Evolutionary conservation across 2,797 vertebrate genomes (phyloP).

Genomic region (Poecilia picta): DNA sequence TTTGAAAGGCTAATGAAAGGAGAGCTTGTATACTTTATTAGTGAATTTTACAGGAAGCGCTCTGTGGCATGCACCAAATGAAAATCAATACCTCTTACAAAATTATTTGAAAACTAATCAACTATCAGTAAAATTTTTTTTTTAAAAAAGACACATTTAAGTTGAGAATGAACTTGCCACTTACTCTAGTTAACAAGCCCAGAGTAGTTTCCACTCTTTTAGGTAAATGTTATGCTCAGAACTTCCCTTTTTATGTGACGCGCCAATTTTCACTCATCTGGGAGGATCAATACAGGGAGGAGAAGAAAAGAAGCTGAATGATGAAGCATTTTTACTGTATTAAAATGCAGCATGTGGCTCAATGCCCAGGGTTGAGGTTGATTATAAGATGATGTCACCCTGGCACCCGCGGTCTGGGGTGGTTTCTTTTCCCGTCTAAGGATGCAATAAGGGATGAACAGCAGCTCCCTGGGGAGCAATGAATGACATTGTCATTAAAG

Average conservation of each 20-base stretch:
- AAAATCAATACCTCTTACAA: slow-evolving; percentile 69
- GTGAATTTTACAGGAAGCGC: neutral
- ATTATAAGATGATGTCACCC: slow-evolving; percentile 76
- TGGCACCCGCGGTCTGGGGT: slow-evolving; percentile 64
- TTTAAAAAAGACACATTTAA: slow-evolving; percentile 43
- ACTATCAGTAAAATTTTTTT: slow-evolving; percentile 58
- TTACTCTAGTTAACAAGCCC: slow-evolving; percentile 57
- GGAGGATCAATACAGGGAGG: slow-evolving; percentile 72
- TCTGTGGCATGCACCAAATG: slow-evolving; percentile 33
- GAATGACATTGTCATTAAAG: slow-evolving; percentile 62
- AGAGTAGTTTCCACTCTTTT: slow-evolving; percentile 57
- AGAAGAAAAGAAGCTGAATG: slow-evolving; percentile 52
- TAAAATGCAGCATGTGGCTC: slow-evolving; percentile 78
- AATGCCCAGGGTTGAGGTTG: slow-evolving; percentile 58
- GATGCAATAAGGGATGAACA: slow-evolving; percentile 72
- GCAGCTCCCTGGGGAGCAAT: slow-evolving; percentile 58
- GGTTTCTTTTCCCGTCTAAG: slow-evolving; percentile 68
- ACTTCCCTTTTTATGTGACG: slow-evolving; percentile 67
- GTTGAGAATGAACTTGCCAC: slow-evolving; percentile 24
- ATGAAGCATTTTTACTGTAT: slow-evolving; percentile 66
- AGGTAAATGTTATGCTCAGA: slow-evolving; percentile 43
- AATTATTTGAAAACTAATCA: slow-evolving; percentile 66
- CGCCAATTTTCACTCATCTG: slow-evolving; percentile 66
- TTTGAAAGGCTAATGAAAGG: slow-evolving; percentile 15
- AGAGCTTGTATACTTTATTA: neutral